Evolutionary conservation across 2,113 vertebrate species (phyloP).

Genomic region (Hemicordylus capensis): DNA sequence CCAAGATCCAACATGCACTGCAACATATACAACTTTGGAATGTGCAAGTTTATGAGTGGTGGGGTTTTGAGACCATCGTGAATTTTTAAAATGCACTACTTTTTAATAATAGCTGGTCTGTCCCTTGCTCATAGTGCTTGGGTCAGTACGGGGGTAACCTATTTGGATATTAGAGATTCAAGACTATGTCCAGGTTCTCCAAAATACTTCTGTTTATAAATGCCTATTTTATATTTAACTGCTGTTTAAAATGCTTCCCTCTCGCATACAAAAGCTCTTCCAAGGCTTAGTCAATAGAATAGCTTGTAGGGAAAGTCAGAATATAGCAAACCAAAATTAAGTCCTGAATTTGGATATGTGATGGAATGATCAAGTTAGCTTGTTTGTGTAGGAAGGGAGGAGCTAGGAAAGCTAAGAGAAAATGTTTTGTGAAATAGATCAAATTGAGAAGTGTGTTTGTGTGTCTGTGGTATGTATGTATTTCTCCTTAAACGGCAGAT

Average conservation of each 20-base stretch:
- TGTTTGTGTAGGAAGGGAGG: slow-evolving; percentile 58
- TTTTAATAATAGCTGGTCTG: slow-evolving; percentile 51
- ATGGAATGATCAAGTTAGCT: slow-evolving; percentile 55
- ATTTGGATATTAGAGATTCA: slow-evolving; percentile 61
- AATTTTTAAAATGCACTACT: slow-evolving; percentile 60
- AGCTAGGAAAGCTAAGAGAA: slow-evolving; percentile 66
- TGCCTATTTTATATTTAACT: slow-evolving; percentile 69
- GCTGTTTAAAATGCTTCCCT: slow-evolving; percentile 61
- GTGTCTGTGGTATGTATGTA: slow-evolving; percentile 75
- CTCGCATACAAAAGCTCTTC: slow-evolving; percentile 63
- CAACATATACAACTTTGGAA: slow-evolving; percentile 44
- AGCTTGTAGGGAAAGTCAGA: slow-evolving; percentile 52
- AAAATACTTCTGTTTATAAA: slow-evolving; percentile 68
- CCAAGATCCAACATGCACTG: slow-evolving; percentile 65
- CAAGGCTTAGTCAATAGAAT: slow-evolving; percentile 62
- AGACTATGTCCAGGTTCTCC: slow-evolving; percentile 56
- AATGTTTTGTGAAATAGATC: slow-evolving; percentile 74
- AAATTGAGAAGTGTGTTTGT: slow-evolving; percentile 74
- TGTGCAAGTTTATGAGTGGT: slow-evolving; percentile 30
- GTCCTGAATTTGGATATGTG: slow-evolving; percentile 53
- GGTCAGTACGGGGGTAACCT: slow-evolving; percentile 60
- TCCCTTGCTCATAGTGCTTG: slow-evolving; percentile 51
- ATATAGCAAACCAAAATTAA: slow-evolving; percentile 64
- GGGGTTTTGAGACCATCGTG: slow-evolving; percentile 42
- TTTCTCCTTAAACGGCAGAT: slow-evolving; percentile 73